Base-by-base conservation (phyloP, 2,888 invertebrate genomes). In the Tupiocoris notatus region DNA sequence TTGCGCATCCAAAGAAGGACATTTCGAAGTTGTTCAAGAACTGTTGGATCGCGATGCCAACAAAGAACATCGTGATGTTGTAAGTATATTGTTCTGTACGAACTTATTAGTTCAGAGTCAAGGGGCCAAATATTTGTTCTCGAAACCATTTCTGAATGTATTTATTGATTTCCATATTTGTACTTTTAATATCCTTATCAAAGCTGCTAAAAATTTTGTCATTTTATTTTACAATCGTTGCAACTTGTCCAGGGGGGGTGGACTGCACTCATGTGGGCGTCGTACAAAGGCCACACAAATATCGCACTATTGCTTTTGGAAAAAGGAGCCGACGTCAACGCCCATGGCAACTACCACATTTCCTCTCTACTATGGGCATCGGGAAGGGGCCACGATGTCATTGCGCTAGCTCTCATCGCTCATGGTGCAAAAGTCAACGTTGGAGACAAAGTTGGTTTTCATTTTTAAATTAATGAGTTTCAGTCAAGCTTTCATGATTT, bases 231-330 rank as follows among this genome's bases (percentile, higher is more conserved):
- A 54, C 1, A 54, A 57, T 9, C 22, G 1, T 1, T 58, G 16
- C 25, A 9, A 23, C 23, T 75, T 56, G 25, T 81, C 79, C 84
- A 96, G 96, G 96, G 96, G 80, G 96, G 95, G 56, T 99, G 98
- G 98, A 93, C 96, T 1, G 89, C 98, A 0, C 87, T 99, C 75
- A 95, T 98, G 92, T 99, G 98, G 98, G 95, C 96, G 0, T 90
- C 95, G 7, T 99, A 99, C 86, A 96, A 97, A 84, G 97, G 95
- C 6, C 88, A 90, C 80, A 88, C 89, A 25, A 89, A 92, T 56
- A 88, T 93, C 78, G 96, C 92, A 56, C 87, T 88, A 56, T 83
- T 92, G 75, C 86, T 98, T 61, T 85, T 98, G 80, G 92, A 94
- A 79, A 90, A 91, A 80, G 94, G 93, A 39, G 96, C 98, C 0